Conservation (phyloP, 1,140 invertebrate genomes). For the Drosophila athabasca region DNA sequence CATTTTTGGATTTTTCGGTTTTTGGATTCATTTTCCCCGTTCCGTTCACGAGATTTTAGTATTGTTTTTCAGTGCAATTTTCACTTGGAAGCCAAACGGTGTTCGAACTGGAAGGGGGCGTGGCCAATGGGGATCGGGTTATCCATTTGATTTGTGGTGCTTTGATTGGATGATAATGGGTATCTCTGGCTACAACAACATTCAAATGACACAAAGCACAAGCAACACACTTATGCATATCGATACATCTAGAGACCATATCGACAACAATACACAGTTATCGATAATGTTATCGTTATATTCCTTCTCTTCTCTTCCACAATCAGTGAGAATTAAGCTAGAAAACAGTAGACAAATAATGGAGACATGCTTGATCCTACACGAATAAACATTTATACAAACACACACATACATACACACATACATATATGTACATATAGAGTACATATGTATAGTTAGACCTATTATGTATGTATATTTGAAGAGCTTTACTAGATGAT, state of each 20-base stretch:
- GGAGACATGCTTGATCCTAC: conserved; percentile 38
- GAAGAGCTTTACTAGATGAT: conserved; percentile 25
- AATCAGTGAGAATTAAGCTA: conserved; percentile 60
- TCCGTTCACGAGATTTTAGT: conserved; percentile 25
- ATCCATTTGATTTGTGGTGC: not conserved
- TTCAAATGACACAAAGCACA: conserved; percentile 64
- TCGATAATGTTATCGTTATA: conserved; percentile 1
- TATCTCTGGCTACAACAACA: conserved; percentile 43
- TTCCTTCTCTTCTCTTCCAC: conserved; percentile 15
- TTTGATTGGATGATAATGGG: conserved; percentile 32
- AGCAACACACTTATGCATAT: conserved; percentile 42
- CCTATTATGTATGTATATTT: conserved; percentile 10
- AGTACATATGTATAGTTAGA: too few species aligned
- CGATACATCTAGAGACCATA: conserved; percentile 33
- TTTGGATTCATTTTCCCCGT: conserved; percentile 24
- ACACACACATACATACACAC: not conserved
- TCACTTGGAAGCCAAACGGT: conserved; percentile 68
- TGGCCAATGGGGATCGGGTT: not conserved
- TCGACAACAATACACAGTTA: conserved; percentile 24
- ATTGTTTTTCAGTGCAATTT: conserved; percentile 60
- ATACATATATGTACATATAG: not conserved
- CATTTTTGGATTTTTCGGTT: conserved; percentile 47
- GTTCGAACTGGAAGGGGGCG: conserved; percentile 27
- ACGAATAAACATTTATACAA: conserved; percentile 9
- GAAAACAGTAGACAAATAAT: conserved; percentile 21